Percentiles rank a stretch among this genome's conserved stretches.
Evolutionary conservation across 1,140 invertebrate species (phyloP).

Genomic region (Papilio machaon): DNA sequence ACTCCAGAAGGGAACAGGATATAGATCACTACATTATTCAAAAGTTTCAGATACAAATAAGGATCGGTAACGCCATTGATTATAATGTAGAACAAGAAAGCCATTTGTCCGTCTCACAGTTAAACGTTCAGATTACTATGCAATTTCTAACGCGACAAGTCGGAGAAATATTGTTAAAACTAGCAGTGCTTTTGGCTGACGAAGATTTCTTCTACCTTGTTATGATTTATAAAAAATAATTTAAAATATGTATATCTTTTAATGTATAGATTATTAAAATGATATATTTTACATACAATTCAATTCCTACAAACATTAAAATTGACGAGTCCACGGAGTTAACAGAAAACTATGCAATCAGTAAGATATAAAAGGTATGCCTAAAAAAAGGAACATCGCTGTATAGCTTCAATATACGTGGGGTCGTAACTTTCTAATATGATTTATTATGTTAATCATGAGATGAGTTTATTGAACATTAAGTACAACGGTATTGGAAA

Average conservation of each 20-base stretch:
- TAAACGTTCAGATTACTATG: not conserved
- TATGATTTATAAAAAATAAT: no score
- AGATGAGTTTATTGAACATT: constrained; percentile 24
- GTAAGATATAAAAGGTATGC: not conserved
- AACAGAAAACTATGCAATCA: not conserved
- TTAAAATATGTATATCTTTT: no score
- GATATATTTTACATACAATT: not conserved
- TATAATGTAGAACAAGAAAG: constrained; percentile 1
- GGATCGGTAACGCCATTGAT: not conserved
- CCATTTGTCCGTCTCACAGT: not conserved
- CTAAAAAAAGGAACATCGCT: not conserved
- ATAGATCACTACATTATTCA: constrained; percentile 52
- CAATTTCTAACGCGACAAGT: not conserved
- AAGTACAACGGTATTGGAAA: constrained; percentile 12
- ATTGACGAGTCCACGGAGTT: not conserved
- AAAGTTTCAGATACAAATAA: constrained; percentile 40
- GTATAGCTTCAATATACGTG: constrained; percentile 25
- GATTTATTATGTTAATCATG: constrained; percentile 30
- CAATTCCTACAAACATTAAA: not conserved
- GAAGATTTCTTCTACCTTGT: no score
- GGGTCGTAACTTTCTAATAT: constrained; percentile 26
- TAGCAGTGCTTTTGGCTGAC: no score
- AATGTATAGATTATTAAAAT: no score
- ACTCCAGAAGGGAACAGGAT: constrained; percentile 35
- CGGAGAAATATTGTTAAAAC: not conserved